These are phyloP conservation scores for Amiota mariae DNA, from an alignment of 2,888 invertebrate species.

Conservation along the genomic window DNA sequence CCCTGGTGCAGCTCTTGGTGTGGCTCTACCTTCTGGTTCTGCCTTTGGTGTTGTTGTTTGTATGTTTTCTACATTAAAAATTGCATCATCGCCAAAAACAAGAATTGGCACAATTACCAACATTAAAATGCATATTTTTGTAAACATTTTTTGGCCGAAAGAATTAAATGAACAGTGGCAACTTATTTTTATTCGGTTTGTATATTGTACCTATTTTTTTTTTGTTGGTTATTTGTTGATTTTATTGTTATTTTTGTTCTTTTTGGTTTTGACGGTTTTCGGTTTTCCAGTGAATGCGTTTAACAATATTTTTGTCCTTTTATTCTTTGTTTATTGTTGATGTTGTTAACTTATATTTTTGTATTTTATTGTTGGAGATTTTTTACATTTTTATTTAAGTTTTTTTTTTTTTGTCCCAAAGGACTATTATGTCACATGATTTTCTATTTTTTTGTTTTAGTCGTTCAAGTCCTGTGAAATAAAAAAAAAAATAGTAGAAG, in stretches of 20 bases:
- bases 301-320: constrained; percentile 8
- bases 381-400: constrained; percentile 3
- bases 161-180: constrained; percentile 21
- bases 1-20: constrained; percentile 37
- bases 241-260: constrained; percentile 35
- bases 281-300: constrained; percentile 10
- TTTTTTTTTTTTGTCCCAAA: constrained; percentile 3
- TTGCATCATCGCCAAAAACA: constrained; percentile 42
- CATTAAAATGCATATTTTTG: constrained; percentile 60
- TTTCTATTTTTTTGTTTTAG: too few species aligned
- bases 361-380: neutral
- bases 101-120: constrained; percentile 56
- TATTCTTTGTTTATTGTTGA: neutral
- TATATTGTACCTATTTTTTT: constrained; percentile 22
- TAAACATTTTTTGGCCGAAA: constrained; percentile 53
- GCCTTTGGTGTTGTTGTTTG: constrained; percentile 26
- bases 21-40: constrained; percentile 24
- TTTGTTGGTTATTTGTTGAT: constrained; percentile 21
- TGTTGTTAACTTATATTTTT: constrained; percentile 13
- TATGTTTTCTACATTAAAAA: constrained; percentile 10
- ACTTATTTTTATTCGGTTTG: neutral
- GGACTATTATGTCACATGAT: too few species aligned
- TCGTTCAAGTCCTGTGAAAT: neutral
- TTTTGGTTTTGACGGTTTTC: constrained; percentile 28
- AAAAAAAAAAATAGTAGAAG: constrained; percentile 22